Conservation (phyloP, 2,797 vertebrate genomes). For the Coluber constrictor region DNA sequence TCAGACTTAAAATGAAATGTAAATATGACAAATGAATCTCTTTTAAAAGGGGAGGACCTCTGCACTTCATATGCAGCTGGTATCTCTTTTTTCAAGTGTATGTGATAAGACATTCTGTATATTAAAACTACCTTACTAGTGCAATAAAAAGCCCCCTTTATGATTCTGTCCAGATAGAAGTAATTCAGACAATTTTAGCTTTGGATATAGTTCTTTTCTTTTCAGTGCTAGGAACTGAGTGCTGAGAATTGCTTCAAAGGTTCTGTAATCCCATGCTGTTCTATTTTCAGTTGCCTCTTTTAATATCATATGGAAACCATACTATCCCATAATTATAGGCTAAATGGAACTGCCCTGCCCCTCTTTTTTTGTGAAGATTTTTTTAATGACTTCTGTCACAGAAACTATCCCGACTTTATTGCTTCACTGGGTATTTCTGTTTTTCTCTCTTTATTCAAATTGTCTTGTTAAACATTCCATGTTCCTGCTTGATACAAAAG, state of each 20-base stretch:
- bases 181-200: not conserved
- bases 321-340: not conserved
- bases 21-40: not conserved
- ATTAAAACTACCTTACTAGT: not conserved
- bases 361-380: not conserved
- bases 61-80: not conserved
- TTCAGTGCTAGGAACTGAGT: not conserved
- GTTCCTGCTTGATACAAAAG: not conserved
- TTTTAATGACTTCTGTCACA: not conserved
- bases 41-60: not conserved
- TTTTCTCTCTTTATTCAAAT: not conserved
- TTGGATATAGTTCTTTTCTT: not conserved
- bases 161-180: not conserved
- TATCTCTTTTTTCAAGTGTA: not conserved
- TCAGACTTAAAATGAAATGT: not conserved
- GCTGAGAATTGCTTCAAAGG: not conserved
- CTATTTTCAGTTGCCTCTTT: conserved; percentile 3
- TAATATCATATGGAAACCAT: not conserved
- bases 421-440: not conserved
- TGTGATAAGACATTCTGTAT: not conserved
- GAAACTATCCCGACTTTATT: not conserved
- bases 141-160: not conserved
- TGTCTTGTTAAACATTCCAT: not conserved
- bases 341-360: not conserved
- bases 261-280: not conserved